These are phyloP conservation scores for Motacilla alba DNA, from an alignment of 2,113 vertebrate genomes.

Conservation along the genomic window DNA sequence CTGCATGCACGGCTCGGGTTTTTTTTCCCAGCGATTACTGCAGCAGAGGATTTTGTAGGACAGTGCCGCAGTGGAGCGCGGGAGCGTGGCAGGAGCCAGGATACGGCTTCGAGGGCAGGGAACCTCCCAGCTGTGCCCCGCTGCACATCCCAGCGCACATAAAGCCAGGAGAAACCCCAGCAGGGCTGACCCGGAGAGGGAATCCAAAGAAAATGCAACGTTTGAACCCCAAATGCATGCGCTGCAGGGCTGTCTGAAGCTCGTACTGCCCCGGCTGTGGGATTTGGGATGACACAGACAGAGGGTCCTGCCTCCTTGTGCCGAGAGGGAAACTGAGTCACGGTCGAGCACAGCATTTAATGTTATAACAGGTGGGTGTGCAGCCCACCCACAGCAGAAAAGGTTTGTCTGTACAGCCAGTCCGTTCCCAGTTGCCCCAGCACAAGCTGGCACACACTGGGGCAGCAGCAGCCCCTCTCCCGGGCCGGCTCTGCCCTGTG, in stretches of 20 bases:
- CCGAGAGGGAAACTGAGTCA: background rate
- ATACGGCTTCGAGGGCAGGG: background rate
- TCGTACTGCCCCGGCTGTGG: accelerated
- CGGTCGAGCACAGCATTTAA: accelerated
- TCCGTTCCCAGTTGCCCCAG: background rate
- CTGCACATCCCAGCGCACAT: accelerated
- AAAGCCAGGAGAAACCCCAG: background rate
- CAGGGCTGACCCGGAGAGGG: too few relatives aligned
- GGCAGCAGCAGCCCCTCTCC: background rate
- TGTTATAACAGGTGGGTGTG: background rate
- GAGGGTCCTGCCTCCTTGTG: background rate
- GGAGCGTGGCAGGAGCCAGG: background rate
- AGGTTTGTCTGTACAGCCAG: accelerated
- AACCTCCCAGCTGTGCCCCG: background rate
- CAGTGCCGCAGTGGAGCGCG: conserved; percentile 41
- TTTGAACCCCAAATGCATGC: background rate
- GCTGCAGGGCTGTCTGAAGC: background rate
- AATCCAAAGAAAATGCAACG: background rate
- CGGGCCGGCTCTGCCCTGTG: background rate
- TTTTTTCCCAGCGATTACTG: background rate
- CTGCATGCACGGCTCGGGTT: background rate
- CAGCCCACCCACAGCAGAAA: background rate
- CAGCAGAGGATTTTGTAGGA: conserved; percentile 63
- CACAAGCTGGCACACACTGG: accelerated
- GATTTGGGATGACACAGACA: background rate